phyloP scores from a whole-genome alignment of 2,888 invertebrate species.

The Agrochola circellaris region DNA sequence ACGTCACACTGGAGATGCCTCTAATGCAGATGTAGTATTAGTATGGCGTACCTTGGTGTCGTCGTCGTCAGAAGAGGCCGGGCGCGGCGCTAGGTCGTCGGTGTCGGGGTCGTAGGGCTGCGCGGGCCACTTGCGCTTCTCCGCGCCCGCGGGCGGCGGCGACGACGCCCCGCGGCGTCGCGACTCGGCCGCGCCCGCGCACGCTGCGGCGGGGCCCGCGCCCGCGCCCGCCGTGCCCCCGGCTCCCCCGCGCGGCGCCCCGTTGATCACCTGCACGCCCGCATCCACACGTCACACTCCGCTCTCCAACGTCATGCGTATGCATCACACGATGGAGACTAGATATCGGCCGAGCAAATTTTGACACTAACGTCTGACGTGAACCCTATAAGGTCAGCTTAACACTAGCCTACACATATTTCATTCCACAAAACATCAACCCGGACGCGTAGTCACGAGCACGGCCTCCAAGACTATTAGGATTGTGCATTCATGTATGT shows the following conservation, averaged over 20 bases:
- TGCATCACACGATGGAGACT: conserved; percentile 18
- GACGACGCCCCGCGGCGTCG: conserved; percentile 86
- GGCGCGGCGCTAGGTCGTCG: conserved; percentile 72
- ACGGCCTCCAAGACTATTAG: background rate
- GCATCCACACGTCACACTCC: conserved; percentile 55
- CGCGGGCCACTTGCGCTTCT: conserved; percentile 94
- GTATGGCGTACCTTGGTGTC: conserved; percentile 82
- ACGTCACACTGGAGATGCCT: conserved; percentile 67
- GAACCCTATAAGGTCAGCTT: background rate
- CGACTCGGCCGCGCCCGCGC: conserved; percentile 76
- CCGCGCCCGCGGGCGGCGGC: conserved; percentile 91
- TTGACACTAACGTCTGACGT: background rate
- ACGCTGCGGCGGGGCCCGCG: conserved; percentile 71
- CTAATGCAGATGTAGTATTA: conserved; percentile 69
- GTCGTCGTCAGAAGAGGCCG: conserved; percentile 79
- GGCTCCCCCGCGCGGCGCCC: conserved; percentile 76
- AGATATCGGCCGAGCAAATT: conserved; percentile 29
- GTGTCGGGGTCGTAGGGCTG: conserved; percentile 78
- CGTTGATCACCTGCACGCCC: conserved; percentile 86
- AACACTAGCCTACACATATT: background rate
- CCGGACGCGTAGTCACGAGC: background rate
- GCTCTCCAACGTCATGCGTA: conserved; percentile 32
- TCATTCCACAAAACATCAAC: no score
- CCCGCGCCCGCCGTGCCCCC: conserved; percentile 62
- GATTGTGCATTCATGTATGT: background rate